Conservation (phyloP, 2,888 invertebrate species). For the Tortrix viridana region DNA sequence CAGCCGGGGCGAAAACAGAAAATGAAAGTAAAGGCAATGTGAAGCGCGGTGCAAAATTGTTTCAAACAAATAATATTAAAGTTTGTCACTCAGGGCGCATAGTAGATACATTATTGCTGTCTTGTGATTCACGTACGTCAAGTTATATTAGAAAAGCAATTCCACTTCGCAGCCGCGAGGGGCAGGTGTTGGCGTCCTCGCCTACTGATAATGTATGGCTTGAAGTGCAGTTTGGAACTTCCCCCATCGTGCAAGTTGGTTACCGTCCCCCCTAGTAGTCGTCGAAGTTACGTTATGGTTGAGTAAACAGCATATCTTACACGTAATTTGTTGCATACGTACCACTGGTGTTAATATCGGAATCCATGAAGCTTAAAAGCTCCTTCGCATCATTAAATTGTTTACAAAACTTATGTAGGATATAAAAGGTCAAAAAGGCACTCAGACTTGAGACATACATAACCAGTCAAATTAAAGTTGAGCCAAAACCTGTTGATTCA, state of each 20-base stretch:
- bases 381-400: too few species aligned
- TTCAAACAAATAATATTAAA: conserved; percentile 1
- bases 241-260: conserved; percentile 16
- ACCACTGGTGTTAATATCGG: too few species aligned
- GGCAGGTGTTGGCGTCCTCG: conserved; percentile 32
- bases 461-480: too few species aligned
- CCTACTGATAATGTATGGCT: conserved; percentile 27
- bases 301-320: conserved; percentile 7
- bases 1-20: too few species aligned
- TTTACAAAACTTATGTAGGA: too few species aligned
- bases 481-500: too few species aligned
- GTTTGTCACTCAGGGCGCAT: not conserved
- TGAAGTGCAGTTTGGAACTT: conserved; percentile 29
- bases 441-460: too few species aligned
- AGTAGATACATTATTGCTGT: conserved; percentile 7
- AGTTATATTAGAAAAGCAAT: conserved; percentile 32
- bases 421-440: too few species aligned
- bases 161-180: conserved; percentile 31
- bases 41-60: not conserved
- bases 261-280: conserved; percentile 7
- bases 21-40: too few species aligned
- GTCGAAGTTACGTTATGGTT: conserved; percentile 8
- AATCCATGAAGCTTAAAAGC: too few species aligned
- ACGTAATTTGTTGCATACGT: not conserved
- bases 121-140: conserved; percentile 20